phyloP scores from a whole-genome alignment of 2,888 invertebrate genomes.

The Orchesellides sinensis region DNA sequence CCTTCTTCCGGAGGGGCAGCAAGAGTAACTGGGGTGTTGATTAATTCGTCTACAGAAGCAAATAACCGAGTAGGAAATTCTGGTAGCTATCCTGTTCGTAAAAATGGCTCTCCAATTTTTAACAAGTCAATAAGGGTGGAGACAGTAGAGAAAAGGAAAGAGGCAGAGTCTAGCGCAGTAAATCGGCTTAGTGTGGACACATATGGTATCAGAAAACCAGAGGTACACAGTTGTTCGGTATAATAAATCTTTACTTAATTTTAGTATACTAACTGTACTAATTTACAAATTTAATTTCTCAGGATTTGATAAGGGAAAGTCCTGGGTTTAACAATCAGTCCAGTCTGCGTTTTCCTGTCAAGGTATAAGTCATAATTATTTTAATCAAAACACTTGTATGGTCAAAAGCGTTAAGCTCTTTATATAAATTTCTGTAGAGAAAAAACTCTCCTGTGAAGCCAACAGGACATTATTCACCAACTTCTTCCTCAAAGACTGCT shows the following conservation, averaged over 20 bases:
- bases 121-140: constrained; percentile 48
- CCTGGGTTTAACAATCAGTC: constrained; percentile 36
- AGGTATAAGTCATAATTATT: constrained; percentile 2
- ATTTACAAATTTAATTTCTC: not conserved
- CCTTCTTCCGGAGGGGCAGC: constrained; percentile 46
- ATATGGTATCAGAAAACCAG: constrained; percentile 10
- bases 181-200: not conserved
- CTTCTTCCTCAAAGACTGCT: constrained; percentile 7
- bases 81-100: constrained; percentile 57
- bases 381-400: constrained; percentile 1
- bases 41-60: not conserved
- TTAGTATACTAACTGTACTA: no score
- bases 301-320: constrained; percentile 44
- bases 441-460: not conserved
- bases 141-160: constrained; percentile 20
- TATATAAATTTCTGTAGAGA: not conserved
- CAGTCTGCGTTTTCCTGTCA: not conserved
- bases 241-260: no score
- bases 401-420: not conserved
- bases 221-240: no score
- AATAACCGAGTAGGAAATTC: not conserved
- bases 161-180: not conserved
- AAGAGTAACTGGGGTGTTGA: constrained; percentile 37
- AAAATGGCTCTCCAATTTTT: constrained; percentile 48
- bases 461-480: constrained; percentile 32